Percentiles rank a stretch among this genome's conserved stretches.
Evolutionary conservation across 2,797 vertebrate species (phyloP).

Genomic region (Poeciliopsis paucimaculata): DNA sequence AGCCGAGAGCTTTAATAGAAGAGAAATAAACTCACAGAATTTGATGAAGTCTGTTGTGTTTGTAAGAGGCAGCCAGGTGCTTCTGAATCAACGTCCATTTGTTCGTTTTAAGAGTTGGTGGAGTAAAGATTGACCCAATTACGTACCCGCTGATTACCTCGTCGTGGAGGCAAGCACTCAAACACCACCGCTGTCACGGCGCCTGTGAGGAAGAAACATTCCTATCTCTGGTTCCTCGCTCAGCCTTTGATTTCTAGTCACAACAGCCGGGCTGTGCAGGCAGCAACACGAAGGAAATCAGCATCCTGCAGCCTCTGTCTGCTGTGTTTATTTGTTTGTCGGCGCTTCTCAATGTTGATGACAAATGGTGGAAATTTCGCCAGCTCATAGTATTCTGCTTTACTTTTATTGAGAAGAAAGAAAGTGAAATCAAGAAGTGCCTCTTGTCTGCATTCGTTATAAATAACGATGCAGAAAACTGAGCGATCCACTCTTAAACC

Average conservation of each 20-base stretch:
- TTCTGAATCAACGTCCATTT: constrained; percentile 65
- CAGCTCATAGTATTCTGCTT: constrained; percentile 1
- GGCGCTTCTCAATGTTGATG: constrained; percentile 50
- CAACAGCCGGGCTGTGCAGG: constrained; percentile 16
- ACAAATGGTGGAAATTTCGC: constrained; percentile 57
- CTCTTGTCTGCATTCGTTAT: constrained; percentile 34
- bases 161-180: constrained; percentile 43
- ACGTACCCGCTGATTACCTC: constrained; percentile 65
- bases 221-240: constrained; percentile 30
- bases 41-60: constrained; percentile 20
- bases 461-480: constrained; percentile 33
- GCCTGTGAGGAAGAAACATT: constrained; percentile 6
- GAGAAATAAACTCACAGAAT: constrained; percentile 13
- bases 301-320: constrained; percentile 20
- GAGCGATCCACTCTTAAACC: constrained; percentile 33
- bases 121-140: constrained; percentile 61
- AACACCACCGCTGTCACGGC: constrained; percentile 18
- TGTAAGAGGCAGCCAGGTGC: constrained; percentile 38
- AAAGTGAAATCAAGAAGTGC: constrained; percentile 30
- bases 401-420: constrained; percentile 1
- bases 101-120: constrained; percentile 39
- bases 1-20: constrained; percentile 4
- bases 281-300: constrained; percentile 43
- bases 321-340: constrained; percentile 12
- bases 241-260: constrained; percentile 34